These are phyloP conservation scores for Pocillopora grandis DNA, from an alignment of 92 coral and sea anemone species.

Conservation along the genomic window DNA sequence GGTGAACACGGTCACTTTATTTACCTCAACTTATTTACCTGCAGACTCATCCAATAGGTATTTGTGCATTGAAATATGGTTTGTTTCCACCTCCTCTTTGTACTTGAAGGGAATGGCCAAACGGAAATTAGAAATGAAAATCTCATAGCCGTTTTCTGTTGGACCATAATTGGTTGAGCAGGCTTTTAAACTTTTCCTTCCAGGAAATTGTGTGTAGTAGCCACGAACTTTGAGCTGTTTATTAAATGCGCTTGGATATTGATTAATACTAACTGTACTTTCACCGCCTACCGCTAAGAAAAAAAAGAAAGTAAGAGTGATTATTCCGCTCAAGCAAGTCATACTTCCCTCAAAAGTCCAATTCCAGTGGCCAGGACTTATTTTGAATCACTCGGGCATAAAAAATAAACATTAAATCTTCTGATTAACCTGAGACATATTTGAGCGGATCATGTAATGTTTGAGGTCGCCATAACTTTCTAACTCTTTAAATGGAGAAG, in stretches of 20 bases:
- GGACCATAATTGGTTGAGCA: conserved; percentile 61
- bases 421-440: too few species aligned
- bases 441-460: too few species aligned
- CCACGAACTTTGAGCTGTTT: conserved; percentile 67
- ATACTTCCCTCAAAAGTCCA: too few species aligned
- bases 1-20: conserved; percentile 60
- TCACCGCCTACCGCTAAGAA: conserved; percentile 65
- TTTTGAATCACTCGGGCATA: too few species aligned
- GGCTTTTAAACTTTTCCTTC: conserved; percentile 49
- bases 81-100: conserved; percentile 42
- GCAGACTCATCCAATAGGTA: conserved; percentile 46
- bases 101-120: conserved; percentile 46
- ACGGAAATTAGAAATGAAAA: conserved; percentile 52
- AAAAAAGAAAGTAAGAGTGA: too few species aligned
- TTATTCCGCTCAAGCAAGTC: too few species aligned
- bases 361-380: too few species aligned
- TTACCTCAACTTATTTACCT: conserved; percentile 21
- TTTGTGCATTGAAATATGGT: conserved; percentile 67
- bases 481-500: too few species aligned
- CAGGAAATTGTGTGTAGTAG: conserved; percentile 57
- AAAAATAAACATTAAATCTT: too few species aligned
- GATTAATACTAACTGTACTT: conserved; percentile 26
- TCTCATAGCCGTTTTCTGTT: conserved; percentile 45
- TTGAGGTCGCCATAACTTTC: too few species aligned
- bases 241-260: conserved; percentile 53